Conservation (phyloP, 53 echinoderm and acorn worm species). For the Antedon mediterranea region DNA sequence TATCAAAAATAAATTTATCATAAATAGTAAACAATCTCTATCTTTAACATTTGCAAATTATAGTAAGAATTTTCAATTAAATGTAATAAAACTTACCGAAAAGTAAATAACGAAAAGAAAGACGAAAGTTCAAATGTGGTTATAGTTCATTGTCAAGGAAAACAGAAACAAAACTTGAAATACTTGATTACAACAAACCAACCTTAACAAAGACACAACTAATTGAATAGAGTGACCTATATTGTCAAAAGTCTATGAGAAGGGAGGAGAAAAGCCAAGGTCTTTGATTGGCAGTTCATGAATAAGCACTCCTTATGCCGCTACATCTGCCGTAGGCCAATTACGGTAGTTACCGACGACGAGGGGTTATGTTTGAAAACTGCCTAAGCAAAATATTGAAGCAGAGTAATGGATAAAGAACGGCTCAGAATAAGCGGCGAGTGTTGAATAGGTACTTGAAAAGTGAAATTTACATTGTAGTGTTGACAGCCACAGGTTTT, state of each 20-base stretch:
- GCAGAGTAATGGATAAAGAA: neutral
- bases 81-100: too few species aligned
- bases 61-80: too few species aligned
- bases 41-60: too few species aligned
- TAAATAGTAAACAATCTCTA: too few species aligned
- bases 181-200: neutral
- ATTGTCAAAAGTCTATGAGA: neutral
- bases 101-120: too few species aligned
- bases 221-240: neutral
- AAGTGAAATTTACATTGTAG: neutral
- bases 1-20: too few species aligned
- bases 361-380: neutral
- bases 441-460: neutral
- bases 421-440: neutral
- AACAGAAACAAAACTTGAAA: neutral
- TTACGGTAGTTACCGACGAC: neutral
- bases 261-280: neutral
- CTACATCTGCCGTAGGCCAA: neutral
- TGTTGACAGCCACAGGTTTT: neutral
- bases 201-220: neutral
- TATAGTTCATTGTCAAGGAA: neutral
- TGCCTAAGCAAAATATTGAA: neutral
- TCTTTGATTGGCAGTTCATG: neutral
- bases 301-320: neutral
- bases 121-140: neutral